These are phyloP conservation scores for Alentia gelatinosa DNA, from an alignment of 2,888 invertebrate genomes.

Conservation along the genomic window DNA sequence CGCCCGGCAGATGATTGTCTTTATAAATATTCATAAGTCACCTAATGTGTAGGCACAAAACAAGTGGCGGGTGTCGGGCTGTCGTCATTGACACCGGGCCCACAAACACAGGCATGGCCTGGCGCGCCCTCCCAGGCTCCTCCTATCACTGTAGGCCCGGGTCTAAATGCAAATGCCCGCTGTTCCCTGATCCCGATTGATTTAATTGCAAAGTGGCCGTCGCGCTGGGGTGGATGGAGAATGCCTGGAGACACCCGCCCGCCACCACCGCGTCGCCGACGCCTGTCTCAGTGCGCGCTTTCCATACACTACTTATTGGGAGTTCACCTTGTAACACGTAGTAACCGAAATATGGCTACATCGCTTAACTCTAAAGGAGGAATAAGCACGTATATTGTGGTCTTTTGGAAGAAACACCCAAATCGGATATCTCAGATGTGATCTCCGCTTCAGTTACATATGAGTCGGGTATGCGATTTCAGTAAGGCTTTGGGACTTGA, in stretches of 20 bases:
- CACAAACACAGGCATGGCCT: background rate
- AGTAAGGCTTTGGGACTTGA: too few species aligned
- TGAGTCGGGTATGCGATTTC: too few species aligned
- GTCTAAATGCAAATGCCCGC: background rate
- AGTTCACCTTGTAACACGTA: too few species aligned
- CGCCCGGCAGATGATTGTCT: background rate
- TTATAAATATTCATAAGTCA: background rate
- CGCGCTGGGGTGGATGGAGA: too few species aligned
- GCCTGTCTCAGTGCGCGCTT: background rate
- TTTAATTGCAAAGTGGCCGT: slow-evolving; percentile 3
- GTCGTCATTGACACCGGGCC: background rate
- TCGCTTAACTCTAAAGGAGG: too few species aligned
- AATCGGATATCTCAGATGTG: too few species aligned
- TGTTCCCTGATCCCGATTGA: slow-evolving; percentile 11
- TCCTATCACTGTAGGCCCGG: background rate
- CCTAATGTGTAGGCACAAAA: background rate
- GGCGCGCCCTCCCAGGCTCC: background rate
- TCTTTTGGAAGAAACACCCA: too few species aligned
- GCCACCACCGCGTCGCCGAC: background rate
- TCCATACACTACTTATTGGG: background rate
- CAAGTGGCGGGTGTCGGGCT: background rate
- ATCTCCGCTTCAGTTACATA: too few species aligned
- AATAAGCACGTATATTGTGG: too few species aligned
- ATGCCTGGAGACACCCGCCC: too few species aligned
- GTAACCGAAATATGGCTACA: too few species aligned